These are phyloP conservation scores for Spatulosminthurus flaviceps DNA, from an alignment of 2,888 invertebrate genomes.

Conservation along the genomic window DNA sequence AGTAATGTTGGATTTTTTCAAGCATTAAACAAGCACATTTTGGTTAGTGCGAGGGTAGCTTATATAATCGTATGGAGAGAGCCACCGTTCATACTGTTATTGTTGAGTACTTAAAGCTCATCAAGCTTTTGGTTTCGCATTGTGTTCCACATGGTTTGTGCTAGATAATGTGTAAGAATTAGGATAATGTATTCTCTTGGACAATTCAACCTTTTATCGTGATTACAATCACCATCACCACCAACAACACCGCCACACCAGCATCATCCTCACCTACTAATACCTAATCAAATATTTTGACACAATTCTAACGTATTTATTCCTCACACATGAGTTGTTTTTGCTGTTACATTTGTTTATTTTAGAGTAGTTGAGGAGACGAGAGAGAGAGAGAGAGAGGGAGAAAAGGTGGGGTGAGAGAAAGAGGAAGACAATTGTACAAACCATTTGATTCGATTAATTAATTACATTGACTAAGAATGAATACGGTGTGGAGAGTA, in stretches of 20 bases:
- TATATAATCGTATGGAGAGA: too few relatives aligned
- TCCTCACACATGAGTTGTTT: background rate
- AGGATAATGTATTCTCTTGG: too few relatives aligned
- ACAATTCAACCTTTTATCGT: too few relatives aligned
- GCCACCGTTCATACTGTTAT: too few relatives aligned
- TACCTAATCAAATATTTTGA: conserved; percentile 22
- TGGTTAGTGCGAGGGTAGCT: too few relatives aligned
- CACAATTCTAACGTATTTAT: background rate
- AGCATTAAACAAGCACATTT: too few relatives aligned
- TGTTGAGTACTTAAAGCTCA: too few relatives aligned
- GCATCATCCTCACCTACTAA: background rate
- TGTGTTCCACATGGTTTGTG: too few relatives aligned
- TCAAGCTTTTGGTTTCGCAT: too few relatives aligned
- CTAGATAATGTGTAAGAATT: too few relatives aligned
- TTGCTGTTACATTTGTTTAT: background rate
- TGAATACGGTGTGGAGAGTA: conserved; percentile 19
- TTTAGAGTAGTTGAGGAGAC: background rate
- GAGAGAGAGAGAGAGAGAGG: background rate
- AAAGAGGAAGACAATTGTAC: background rate
- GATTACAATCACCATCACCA: background rate
- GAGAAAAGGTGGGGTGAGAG: background rate
- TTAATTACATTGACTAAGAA: conserved; percentile 26
- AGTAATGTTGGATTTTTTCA: too few relatives aligned
- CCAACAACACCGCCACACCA: background rate
- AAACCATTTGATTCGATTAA: conserved; percentile 29